Evolutionary conservation across 2,888 invertebrate species (phyloP), one percentile per base, ranked within the genome.

Genomic region (Ctenicera cuprea): DNA sequence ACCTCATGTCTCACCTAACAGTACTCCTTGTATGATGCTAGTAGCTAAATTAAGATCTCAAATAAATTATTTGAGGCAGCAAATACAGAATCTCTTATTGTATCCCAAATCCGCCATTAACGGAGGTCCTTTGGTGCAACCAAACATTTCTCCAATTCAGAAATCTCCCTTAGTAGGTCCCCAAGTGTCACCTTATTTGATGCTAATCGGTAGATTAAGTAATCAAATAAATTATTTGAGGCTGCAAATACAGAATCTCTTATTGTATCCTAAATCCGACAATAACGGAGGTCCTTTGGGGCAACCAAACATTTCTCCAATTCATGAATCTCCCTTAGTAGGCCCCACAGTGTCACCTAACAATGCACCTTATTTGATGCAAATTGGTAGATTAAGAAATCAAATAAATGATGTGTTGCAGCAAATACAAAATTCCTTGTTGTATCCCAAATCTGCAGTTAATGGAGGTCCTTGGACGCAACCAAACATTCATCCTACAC

Each of bases 1-100:
- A 26, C 5, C 7, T 9, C 9, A 26, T 3, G 3, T 26, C 5
- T 9, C 33, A 33, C 33, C 33, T 33, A 26, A 26, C 5, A 3
- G 5, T 26, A 26, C 5, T 26, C 5, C 26, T 3, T 33, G 7
- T 33, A 1, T 9, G 33, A 9, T 9, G 9, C 41, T 5, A n/a
- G 30, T 54, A n/a, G 8, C 3, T 9, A 22, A 30, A 54, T 14
- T n/a, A n/a, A 54, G 20, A 26, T 2, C 26, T 26, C 7, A 45
- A 59, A 37, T 59, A 37, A 59, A 33, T 59, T 16, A 16, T 30
- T 18, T 59, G 9, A n/a, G 18, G 22, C 33, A 33, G 16, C 37
- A 59, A 37, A 33, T 59, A 33, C 37, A 59, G 37, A 33, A 59
- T 59, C 14, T 57, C n/a, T 4, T 57, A 16, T 3, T 12, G 26